Conservation (phyloP, 2,888 invertebrate genomes). For the Bombylius discolor region DNA sequence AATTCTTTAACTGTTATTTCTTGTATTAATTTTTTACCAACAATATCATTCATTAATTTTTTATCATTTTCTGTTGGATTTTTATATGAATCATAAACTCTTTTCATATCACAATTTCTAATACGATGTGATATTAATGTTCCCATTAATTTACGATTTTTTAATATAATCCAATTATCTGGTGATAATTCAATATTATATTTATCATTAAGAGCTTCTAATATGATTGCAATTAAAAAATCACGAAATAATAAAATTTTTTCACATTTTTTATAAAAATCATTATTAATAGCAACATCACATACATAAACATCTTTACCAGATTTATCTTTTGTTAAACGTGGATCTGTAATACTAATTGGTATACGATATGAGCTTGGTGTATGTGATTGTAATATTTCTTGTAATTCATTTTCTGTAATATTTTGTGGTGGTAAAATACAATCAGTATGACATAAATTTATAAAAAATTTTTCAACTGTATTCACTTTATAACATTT, state of each 20-base stretch:
- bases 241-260: conserved; percentile 56
- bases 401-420: conserved; percentile 53
- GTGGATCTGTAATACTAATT: conserved; percentile 79
- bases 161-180: conserved; percentile 52
- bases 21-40: conserved; percentile 41
- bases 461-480: conserved; percentile 68
- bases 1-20: conserved; percentile 37
- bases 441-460: conserved; percentile 67
- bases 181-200: conserved; percentile 56
- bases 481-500: conserved; percentile 54
- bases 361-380: conserved; percentile 66
- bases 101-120: conserved; percentile 52
- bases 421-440: conserved; percentile 62
- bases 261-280: conserved; percentile 63
- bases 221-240: conserved; percentile 66
- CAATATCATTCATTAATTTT: conserved; percentile 9
- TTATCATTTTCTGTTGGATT: conserved; percentile 19
- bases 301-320: conserved; percentile 60
- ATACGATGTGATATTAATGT: conserved; percentile 60
- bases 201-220: conserved; percentile 69
- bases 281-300: conserved; percentile 71
- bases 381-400: conserved; percentile 52
- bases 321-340: conserved; percentile 63
- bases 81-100: conserved; percentile 27
- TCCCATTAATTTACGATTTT: conserved; percentile 62